Conservation (phyloP, 2,113 vertebrate species). For the Toxostoma redivivum region DNA sequence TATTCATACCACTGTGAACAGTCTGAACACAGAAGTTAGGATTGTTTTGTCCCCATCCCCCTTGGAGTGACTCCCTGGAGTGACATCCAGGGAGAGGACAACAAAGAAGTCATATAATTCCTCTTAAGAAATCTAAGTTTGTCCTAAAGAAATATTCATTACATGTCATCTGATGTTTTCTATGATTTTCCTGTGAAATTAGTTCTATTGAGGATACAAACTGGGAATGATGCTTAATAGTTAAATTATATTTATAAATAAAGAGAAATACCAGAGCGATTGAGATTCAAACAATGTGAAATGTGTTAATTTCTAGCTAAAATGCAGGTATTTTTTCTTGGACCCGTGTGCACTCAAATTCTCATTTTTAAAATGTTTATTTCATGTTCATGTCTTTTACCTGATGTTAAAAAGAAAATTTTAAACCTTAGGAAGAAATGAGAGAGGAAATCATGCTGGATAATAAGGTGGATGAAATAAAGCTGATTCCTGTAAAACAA, state of each 20-base stretch:
- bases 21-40: not conserved
- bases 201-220: not conserved
- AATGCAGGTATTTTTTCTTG: not conserved
- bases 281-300: not conserved
- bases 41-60: not conserved
- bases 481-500: not conserved
- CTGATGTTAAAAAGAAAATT: not conserved
- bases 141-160: not conserved
- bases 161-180: not conserved
- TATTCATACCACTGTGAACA: not conserved
- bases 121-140: not conserved
- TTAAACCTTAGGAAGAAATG: not conserved
- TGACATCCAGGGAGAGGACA: not conserved
- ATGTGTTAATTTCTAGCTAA: not conserved
- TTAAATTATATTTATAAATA: not conserved
- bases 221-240: accelerated
- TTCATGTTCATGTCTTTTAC: not conserved
- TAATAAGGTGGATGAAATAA: not conserved
- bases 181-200: not conserved
- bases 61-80: not conserved
- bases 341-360: not conserved
- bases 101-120: not conserved
- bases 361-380: not conserved
- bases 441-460: not conserved
- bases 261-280: not conserved